Conservation (phyloP, 2,888 invertebrate genomes). For the Gisinianus flammeolus region DNA sequence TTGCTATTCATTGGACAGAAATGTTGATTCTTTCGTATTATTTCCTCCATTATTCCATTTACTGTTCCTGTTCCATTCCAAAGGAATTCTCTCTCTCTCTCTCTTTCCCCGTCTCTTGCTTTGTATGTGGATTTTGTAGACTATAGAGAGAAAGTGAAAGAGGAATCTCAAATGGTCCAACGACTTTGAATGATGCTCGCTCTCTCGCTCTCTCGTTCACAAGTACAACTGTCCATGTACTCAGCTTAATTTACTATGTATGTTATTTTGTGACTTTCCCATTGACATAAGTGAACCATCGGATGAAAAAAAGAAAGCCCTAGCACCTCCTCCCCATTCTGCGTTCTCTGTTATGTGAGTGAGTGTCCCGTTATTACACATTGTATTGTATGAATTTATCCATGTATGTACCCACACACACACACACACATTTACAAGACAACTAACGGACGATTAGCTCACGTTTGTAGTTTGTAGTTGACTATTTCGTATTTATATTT, state of each 20-base stretch:
- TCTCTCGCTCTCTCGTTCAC: background rate
- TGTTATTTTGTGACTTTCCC: background rate
- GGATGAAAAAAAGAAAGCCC: no score
- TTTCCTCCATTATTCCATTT: background rate
- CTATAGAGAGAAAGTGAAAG: background rate
- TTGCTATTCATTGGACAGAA: background rate
- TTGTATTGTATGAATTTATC: no score
- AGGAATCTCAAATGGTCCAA: background rate
- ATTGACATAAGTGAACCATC: background rate
- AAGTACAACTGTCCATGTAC: background rate
- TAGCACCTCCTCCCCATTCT: no score
- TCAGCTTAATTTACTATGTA: background rate
- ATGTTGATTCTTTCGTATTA: background rate
- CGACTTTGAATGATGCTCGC: conserved; percentile 8
- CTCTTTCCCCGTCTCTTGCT: background rate
- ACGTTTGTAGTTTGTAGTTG: no score
- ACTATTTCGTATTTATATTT: no score
- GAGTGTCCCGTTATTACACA: no score
- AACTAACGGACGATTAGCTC: no score
- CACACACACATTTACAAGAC: no score
- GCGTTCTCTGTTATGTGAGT: no score
- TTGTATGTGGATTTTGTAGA: background rate
- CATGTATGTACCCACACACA: no score
- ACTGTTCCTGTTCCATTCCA: background rate
- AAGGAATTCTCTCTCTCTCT: background rate